Evolutionary conservation across 2,888 invertebrate species (phyloP).

Genomic region (Lasioglossum villosulum): DNA sequence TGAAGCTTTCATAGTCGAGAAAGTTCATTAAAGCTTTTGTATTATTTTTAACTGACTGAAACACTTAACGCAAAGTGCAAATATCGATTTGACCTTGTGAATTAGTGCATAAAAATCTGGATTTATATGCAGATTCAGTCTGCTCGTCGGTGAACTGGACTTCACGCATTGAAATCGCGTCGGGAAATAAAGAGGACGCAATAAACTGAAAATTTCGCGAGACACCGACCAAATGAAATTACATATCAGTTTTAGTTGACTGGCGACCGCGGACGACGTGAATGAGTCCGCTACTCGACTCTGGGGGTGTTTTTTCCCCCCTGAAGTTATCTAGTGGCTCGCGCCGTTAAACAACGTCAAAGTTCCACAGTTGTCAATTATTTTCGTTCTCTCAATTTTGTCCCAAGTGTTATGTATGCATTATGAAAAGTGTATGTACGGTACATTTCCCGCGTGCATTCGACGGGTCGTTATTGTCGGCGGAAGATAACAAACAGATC

Average conservation of each 20-base stretch:
- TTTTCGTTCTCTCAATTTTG: constrained; percentile 32
- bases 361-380: not conserved
- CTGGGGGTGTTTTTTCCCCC: not conserved
- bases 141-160: not conserved
- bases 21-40: not conserved
- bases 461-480: constrained; percentile 50
- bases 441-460: constrained; percentile 37
- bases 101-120: not conserved
- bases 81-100: constrained; percentile 2
- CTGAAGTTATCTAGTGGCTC: not conserved
- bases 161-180: not conserved
- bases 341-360: not conserved
- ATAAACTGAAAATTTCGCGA: not conserved
- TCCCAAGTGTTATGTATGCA: constrained; percentile 20
- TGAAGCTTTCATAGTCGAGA: not conserved
- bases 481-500: constrained; percentile 58
- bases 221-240: not conserved
- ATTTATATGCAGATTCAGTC: not conserved
- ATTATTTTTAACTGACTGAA: not conserved
- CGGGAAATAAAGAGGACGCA: no score
- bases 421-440: constrained; percentile 39
- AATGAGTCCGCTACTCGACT: not conserved
- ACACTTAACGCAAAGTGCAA: not conserved
- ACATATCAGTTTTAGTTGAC: not conserved
- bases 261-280: not conserved